These are phyloP conservation scores for Philotrypesis tridentata DNA, from an alignment of 1,140 invertebrate genomes.

Conservation along the genomic window DNA sequence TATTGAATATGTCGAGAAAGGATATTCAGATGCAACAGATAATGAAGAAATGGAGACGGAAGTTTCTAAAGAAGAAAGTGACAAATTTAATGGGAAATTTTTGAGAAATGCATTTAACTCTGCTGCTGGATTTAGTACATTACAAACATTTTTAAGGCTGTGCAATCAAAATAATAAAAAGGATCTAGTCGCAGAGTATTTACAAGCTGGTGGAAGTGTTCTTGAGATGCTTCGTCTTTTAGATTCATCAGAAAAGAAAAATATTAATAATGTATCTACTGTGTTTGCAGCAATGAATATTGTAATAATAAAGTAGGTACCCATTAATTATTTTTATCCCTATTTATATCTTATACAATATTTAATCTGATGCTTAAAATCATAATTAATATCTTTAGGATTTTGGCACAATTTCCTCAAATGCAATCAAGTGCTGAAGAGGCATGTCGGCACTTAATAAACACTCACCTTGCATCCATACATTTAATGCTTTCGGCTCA, in stretches of 20 bases:
- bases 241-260: slow-evolving; percentile 74
- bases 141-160: slow-evolving; percentile 56
- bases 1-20: neutral
- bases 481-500: slow-evolving; percentile 80
- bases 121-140: slow-evolving; percentile 30
- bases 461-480: slow-evolving; percentile 77
- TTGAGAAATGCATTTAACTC: slow-evolving; percentile 55
- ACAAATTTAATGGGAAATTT: slow-evolving; percentile 54
- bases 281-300: slow-evolving; percentile 79
- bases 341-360: slow-evolving; percentile 16
- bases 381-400: slow-evolving; percentile 61
- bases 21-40: neutral
- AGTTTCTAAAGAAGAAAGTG: slow-evolving; percentile 45
- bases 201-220: slow-evolving; percentile 79
- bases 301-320: slow-evolving; percentile 76
- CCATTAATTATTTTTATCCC: slow-evolving; percentile 4
- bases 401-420: slow-evolving; percentile 76
- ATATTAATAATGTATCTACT: slow-evolving; percentile 73
- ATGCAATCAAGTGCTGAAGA: slow-evolving; percentile 77
- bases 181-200: slow-evolving; percentile 78
- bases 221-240: slow-evolving; percentile 79
- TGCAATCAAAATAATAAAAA: slow-evolving; percentile 62
- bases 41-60: slow-evolving; percentile 23
- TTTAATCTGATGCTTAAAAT: neutral
- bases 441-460: slow-evolving; percentile 80